phyloP scores from a whole-genome alignment of 1,140 invertebrate genomes.

The Hylyphantes graminicola region DNA sequence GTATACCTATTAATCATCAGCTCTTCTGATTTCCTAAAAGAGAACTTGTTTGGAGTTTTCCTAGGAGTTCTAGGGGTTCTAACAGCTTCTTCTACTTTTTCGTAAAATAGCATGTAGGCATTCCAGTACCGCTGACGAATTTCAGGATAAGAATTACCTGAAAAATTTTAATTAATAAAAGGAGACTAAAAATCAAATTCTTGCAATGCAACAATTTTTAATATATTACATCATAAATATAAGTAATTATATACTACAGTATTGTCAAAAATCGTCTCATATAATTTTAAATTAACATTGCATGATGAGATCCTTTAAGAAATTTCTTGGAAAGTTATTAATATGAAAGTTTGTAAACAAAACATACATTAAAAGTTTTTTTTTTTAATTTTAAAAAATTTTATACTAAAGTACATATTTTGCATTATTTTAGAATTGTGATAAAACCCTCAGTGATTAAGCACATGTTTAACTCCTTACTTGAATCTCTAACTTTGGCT shows the following conservation, averaged over 20 bases:
- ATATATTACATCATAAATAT: too few relatives aligned
- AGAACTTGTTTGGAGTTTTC: constrained; percentile 61
- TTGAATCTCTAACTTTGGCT: constrained; percentile 69
- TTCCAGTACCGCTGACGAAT: constrained; percentile 73
- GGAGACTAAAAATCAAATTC: not conserved
- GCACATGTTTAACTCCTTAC: constrained; percentile 63
- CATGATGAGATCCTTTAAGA: too few relatives aligned
- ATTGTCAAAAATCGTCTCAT: too few relatives aligned
- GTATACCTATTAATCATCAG: constrained; percentile 19
- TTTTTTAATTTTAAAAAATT: not conserved
- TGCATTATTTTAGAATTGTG: not conserved
- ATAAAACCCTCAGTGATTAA: not conserved
- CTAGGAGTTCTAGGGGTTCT: constrained; percentile 67
- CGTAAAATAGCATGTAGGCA: constrained; percentile 75
- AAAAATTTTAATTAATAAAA: constrained; percentile 6
- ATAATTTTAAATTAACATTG: too few relatives aligned
- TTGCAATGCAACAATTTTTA: too few relatives aligned
- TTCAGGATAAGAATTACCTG: constrained; percentile 67
- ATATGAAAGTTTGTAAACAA: not conserved
- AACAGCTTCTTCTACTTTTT: constrained; percentile 67
- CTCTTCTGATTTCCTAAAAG: constrained; percentile 60
- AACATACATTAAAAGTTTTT: too few relatives aligned
- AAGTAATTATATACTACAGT: too few relatives aligned
- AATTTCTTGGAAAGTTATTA: not conserved
- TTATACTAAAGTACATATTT: too few relatives aligned